Evolutionary conservation across 92 coral and sea anemone genomes (phyloP), one percentile per base, ranked within the genome.

Genomic region (Zoanthus gigantus): DNA sequence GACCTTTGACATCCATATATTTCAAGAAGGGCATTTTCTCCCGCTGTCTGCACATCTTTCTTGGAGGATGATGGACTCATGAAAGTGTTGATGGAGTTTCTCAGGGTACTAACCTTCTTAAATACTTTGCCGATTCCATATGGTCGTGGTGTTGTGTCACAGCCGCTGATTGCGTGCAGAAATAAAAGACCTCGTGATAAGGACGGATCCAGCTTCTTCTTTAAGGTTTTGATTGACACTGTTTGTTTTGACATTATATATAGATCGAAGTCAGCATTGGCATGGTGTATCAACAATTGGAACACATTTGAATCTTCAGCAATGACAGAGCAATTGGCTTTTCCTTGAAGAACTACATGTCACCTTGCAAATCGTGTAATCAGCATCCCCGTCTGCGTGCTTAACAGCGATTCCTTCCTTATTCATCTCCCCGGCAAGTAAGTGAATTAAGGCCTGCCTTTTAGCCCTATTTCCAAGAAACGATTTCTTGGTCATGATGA

Each of bases 111-210:
- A 71, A 71, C 44, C 76, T 71, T 71, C 76, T 71, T 71, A 31
- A 71, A 44, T 31, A 71, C 89, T 85, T 86, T 86, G 47, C 83
- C 83, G 83, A 86, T 86, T 34, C 89, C 89, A 85, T 73, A 45
- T 42, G 88, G 88, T 56, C 63, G 63, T 5, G 63, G 10, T 56
- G 63, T 56, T 56, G 63, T 56, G 23, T 10, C 63, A 56, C 63
- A 56, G 63, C 63, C 63, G 14, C 63, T 56, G 63, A 56, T 56
- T 56, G 63, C 63, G 63, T 56, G 63, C 63, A 56, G 63, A 56
- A 56, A 56, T 14, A 56, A 56, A 56, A 71, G 76, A 44, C 29
- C 13, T 12, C 48, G 45, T 5, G 76, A 71, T 5, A 71, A 31
- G 48, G 16, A 71, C 9, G 13, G 44, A 71, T 71, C 76, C 15